Conservation (phyloP, 2,113 vertebrate species). For the Pangasianodon gigas region DNA sequence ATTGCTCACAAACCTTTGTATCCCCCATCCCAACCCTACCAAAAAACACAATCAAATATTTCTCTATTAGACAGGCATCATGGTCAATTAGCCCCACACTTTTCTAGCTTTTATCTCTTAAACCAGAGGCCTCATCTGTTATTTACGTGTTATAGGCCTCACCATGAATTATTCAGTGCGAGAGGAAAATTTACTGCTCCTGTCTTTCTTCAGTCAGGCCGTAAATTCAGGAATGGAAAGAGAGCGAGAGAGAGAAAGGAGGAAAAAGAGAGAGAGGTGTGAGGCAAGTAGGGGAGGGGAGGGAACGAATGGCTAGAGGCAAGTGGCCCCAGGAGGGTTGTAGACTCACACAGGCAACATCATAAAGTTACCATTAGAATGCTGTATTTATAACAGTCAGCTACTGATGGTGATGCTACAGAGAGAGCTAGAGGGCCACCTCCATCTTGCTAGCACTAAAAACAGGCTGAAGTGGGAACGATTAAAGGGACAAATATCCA, state of each 20-base stretch:
- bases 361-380: constrained; percentile 82
- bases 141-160: constrained; percentile 71
- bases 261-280: constrained; percentile 49
- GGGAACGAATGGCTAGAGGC: constrained; percentile 66
- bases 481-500: constrained; percentile 25
- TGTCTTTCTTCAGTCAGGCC: constrained; percentile 68
- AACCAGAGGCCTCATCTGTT: constrained; percentile 77
- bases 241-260: constrained; percentile 37
- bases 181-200: constrained; percentile 71
- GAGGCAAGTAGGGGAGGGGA: constrained; percentile 6
- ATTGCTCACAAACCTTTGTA: not conserved
- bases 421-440: constrained; percentile 19
- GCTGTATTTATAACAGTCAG: constrained; percentile 79
- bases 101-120: constrained; percentile 79
- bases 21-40: constrained; percentile 16
- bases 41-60: constrained; percentile 69
- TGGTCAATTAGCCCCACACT: constrained; percentile 76
- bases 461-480: constrained; percentile 2
- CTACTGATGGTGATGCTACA: constrained; percentile 54
- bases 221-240: constrained; percentile 76
- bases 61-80: constrained; percentile 75
- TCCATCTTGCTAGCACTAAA: constrained; percentile 9
- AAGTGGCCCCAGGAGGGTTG: constrained; percentile 74
- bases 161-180: constrained; percentile 77
- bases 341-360: constrained; percentile 79